These are phyloP conservation scores for Brachymystax lenok DNA, from an alignment of 2,797 vertebrate genomes.

Conservation along the genomic window DNA sequence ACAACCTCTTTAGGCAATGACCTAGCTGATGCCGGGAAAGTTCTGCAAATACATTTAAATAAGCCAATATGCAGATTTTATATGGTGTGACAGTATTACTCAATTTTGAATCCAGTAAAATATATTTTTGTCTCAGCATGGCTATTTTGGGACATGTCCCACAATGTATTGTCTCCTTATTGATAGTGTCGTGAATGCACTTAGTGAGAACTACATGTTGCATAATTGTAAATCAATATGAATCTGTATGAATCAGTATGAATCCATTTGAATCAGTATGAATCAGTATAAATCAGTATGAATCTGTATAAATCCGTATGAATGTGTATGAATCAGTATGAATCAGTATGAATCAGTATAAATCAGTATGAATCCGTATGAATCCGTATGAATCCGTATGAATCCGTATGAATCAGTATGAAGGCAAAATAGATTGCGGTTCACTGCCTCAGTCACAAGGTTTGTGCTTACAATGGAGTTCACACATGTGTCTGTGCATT, in stretches of 20 bases:
- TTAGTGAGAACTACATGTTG: background rate
- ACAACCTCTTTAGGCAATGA: background rate
- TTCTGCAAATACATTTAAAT: background rate
- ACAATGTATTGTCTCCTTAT: too few relatives aligned
- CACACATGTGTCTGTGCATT: background rate
- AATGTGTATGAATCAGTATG: too few relatives aligned
- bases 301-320: too few relatives aligned
- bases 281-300: too few relatives aligned
- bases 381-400: too few relatives aligned
- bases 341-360: too few relatives aligned
- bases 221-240: constrained; percentile 55
- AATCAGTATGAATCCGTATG: too few relatives aligned
- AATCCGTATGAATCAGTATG: constrained; percentile 27
- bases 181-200: background rate
- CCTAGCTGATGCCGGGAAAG: background rate
- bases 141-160: background rate
- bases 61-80: background rate
- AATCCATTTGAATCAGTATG: too few relatives aligned
- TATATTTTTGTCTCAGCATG: too few relatives aligned
- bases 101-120: background rate
- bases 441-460: constrained; percentile 31
- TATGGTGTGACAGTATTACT: background rate
- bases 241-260: too few relatives aligned
- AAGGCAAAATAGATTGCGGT: constrained; percentile 56
- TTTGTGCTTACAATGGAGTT: constrained; percentile 56